phyloP scores from a whole-genome alignment of 1,140 invertebrate genomes.

The Archivesica marissinica region DNA sequence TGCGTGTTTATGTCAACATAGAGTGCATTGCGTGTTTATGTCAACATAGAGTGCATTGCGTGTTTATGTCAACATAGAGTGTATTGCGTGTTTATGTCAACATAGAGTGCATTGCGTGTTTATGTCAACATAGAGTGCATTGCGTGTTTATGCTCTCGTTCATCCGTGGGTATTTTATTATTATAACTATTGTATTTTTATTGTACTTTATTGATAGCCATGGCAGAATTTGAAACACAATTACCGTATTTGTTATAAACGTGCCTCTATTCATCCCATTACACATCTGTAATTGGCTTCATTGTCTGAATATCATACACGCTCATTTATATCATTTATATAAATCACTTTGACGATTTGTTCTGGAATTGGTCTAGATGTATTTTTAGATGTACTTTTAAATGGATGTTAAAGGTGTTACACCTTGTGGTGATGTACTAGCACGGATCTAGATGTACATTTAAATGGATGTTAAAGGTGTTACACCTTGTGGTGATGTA shows the following conservation, averaged over 20 bases:
- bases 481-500: too few relatives aligned
- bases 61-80: conserved; percentile 32
- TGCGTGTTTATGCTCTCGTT: neutral
- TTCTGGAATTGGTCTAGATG: too few relatives aligned
- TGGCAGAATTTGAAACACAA: neutral
- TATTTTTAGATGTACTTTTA: too few relatives aligned
- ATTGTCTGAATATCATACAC: neutral
- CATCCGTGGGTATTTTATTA: conserved; percentile 45
- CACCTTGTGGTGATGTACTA: too few relatives aligned
- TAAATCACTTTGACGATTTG: too few relatives aligned
- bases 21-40: conserved; percentile 22
- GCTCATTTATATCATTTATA: neutral
- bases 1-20: conserved; percentile 35
- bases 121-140: conserved; percentile 33
- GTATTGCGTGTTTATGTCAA: conserved; percentile 26
- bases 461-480: too few relatives aligned
- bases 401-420: too few relatives aligned
- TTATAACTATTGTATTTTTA: conserved; percentile 12
- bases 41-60: too few relatives aligned
- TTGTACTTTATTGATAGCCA: conserved; percentile 11
- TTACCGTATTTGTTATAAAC: conserved; percentile 13
- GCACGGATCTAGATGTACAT: too few relatives aligned
- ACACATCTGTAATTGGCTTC: conserved; percentile 6
- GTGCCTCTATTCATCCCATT: neutral
- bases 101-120: too few relatives aligned